Conservation (phyloP, 2,113 vertebrate species). For the Protobothrops flavoviridis region DNA sequence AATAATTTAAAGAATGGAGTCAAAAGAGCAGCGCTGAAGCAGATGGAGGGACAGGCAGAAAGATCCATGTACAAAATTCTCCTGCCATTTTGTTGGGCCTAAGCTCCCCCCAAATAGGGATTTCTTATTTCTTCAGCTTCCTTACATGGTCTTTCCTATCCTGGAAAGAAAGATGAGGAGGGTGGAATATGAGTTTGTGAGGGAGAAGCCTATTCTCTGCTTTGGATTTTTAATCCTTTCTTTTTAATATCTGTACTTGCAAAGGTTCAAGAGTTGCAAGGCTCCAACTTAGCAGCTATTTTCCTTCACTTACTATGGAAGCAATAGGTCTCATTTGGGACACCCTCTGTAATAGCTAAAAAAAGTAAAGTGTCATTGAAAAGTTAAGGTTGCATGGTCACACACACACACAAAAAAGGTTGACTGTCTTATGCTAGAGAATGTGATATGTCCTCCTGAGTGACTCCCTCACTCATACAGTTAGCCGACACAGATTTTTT, state of each 20-base stretch:
- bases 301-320: no score
- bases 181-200: background rate
- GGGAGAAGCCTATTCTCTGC: background rate
- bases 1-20: conserved; percentile 58
- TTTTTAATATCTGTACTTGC: background rate
- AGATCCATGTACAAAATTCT: conserved; percentile 40
- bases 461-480: background rate
- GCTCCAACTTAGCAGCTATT: no score
- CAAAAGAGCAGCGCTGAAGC: conserved; percentile 50
- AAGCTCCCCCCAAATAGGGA: background rate
- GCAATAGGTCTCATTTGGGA: no score
- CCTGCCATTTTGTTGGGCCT: background rate
- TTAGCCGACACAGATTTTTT: background rate
- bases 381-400: no score
- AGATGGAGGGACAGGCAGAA: conserved; percentile 28
- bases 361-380: no score
- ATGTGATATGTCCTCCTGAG: background rate
- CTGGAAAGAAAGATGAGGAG: background rate
- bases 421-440: background rate
- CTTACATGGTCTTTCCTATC: no score
- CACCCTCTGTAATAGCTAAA: no score
- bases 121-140: background rate
- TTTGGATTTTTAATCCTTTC: background rate
- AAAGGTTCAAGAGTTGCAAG: no score
- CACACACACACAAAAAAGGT: no score